These are phyloP conservation scores for Incurvaria masculella DNA, from an alignment of 2,888 invertebrate genomes.

Conservation along the genomic window DNA sequence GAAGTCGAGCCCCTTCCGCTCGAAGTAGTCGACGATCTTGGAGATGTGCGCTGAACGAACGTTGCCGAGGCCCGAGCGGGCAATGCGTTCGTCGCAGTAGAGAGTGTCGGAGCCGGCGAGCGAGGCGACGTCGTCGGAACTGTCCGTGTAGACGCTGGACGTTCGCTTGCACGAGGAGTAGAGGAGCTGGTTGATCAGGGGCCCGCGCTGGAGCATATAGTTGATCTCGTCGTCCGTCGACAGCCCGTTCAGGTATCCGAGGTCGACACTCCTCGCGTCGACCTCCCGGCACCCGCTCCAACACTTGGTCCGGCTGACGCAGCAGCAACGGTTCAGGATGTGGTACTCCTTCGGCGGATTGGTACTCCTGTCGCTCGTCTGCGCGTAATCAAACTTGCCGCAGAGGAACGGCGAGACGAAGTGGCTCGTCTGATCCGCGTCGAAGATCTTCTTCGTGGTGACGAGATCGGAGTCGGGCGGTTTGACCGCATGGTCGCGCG, in stretches of 20 bases:
- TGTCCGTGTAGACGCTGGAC: constrained; percentile 82
- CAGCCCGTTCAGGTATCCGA: constrained; percentile 45
- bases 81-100: constrained; percentile 64
- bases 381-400: constrained; percentile 22
- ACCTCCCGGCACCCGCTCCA: constrained; percentile 28
- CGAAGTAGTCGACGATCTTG: constrained; percentile 86
- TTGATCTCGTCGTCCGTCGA: constrained; percentile 45
- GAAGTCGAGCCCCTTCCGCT: constrained; percentile 66
- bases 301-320: constrained; percentile 31
- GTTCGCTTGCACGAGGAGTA: constrained; percentile 62
- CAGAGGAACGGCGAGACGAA: constrained; percentile 28
- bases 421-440: constrained; percentile 7
- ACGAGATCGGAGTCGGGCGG: constrained; percentile 6
- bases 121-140: constrained; percentile 82
- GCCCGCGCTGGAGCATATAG: constrained; percentile 34
- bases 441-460: neutral
- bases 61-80: constrained; percentile 48
- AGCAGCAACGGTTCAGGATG: constrained; percentile 36
- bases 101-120: constrained; percentile 73
- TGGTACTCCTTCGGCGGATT: constrained; percentile 26
- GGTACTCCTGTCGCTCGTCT: constrained; percentile 7
- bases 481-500: constrained; percentile 15
- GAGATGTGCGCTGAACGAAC: constrained; percentile 69
- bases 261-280: no score
- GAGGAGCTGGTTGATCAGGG: constrained; percentile 50